phyloP scores from a whole-genome alignment of 2,113 vertebrate species.

The Atlantisia rogersi region DNA sequence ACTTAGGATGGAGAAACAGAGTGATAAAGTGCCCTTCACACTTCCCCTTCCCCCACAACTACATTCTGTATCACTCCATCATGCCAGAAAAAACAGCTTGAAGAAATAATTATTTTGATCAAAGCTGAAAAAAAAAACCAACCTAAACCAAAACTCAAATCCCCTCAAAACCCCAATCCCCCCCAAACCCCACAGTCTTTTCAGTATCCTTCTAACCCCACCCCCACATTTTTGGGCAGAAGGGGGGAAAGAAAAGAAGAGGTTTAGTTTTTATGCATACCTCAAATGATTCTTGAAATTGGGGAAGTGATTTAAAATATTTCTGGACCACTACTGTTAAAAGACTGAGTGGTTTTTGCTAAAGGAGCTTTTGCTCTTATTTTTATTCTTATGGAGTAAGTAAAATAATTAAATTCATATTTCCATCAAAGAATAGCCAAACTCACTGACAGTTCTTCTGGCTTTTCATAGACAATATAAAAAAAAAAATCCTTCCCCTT shows the following conservation, averaged over 20 bases:
- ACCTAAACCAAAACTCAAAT: no score
- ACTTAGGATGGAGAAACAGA: background rate
- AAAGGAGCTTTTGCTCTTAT: background rate
- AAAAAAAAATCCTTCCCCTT: rapidly evolving
- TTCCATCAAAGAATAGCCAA: background rate
- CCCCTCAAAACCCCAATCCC: no score
- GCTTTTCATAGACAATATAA: background rate
- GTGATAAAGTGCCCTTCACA: background rate
- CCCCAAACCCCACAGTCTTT: background rate
- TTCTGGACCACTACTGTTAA: background rate
- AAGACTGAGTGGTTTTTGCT: background rate
- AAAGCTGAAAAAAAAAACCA: background rate
- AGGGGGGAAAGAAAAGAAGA: background rate
- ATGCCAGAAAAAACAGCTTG: background rate
- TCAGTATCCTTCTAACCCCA: background rate
- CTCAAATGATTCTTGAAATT: background rate
- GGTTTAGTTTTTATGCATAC: rapidly evolving
- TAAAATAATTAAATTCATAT: background rate
- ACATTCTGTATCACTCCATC: background rate
- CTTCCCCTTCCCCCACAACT: background rate
- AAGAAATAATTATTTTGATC: background rate
- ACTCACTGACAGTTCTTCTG: background rate
- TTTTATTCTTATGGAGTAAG: background rate
- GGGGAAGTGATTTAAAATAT: background rate
- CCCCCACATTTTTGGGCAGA: background rate